Conservation (phyloP, 2,113 vertebrate genomes). For the Cottus gobio region DNA sequence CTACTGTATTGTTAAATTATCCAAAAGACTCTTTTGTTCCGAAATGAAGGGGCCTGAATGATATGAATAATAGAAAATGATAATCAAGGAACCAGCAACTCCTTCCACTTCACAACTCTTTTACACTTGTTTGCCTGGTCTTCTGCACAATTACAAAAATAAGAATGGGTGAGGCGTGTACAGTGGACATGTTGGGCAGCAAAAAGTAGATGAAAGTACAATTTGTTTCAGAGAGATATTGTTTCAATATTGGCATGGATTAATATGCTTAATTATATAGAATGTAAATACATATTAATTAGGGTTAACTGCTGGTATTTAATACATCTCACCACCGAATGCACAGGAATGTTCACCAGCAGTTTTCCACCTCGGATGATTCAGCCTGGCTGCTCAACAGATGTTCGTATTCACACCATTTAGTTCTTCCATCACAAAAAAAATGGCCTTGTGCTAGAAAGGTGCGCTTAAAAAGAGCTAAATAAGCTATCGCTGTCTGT, state of each 20-base stretch:
- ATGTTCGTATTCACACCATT: constrained; percentile 36
- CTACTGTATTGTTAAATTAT: not conserved
- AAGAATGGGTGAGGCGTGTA: not conserved
- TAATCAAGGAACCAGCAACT: not conserved
- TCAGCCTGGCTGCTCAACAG: constrained; percentile 41
- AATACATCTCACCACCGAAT: constrained; percentile 12
- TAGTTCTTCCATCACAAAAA: constrained; percentile 50
- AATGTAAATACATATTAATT: not conserved
- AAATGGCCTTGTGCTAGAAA: constrained; percentile 23
- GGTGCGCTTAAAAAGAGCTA: constrained; percentile 37
- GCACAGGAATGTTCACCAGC: constrained; percentile 60
- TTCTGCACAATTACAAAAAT: not conserved
- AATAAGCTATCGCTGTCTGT: constrained; percentile 26
- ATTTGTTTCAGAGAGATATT: not conserved
- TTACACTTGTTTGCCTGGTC: not conserved
- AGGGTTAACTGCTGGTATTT: not conserved
- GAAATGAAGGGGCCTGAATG: not conserved
- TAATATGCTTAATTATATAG: not conserved
- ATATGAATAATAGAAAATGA: not conserved
- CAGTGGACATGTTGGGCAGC: not conserved
- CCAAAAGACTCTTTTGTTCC: not conserved
- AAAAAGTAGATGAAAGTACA: not conserved
- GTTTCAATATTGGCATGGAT: constrained; percentile 37
- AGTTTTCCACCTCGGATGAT: constrained; percentile 37
- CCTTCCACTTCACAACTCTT: constrained; percentile 10